Evolutionary conservation across 2,888 invertebrate species (phyloP), one percentile per base, ranked within the genome.

Genomic region (Ommatoiulus sabulosus): DNA sequence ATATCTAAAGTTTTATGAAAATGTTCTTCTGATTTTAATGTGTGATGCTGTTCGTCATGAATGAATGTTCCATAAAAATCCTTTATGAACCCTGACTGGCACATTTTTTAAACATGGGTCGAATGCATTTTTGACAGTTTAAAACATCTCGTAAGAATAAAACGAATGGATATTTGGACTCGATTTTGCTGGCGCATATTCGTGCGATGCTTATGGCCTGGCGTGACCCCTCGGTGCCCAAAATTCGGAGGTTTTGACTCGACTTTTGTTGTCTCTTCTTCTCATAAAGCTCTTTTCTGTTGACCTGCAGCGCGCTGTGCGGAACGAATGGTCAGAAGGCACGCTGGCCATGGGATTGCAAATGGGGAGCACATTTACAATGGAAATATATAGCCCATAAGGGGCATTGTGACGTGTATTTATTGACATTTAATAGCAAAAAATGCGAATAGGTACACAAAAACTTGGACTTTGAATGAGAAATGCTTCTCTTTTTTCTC

Each of bases 241-340:
- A 63, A 17, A n/a, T 20, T 20, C 6, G 20, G 63, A 20, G 63
- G 17, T 63, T 63, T 63, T 63, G 63, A 63, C 63, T 20, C 20
- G 20, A 63, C 63, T 63, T 35, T 63, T 20, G n/a, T 63, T n/a
- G 63, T 4, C 63, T n/a, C 4, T 63, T 63, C 63, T 20, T 63
- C 63, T 20, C 63, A 63, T 63, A 63, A n/a, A 20, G 20, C 63
- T 20, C 20, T 63, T 63, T 63, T 63, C 48, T 63, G 63, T 20
- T 63, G 63, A 63, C 63, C 63, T 63, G 63, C 20, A 20, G 20
- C 63, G n/a, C 63, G 63, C n/a, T 63, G 20, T 63, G 63, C 63
- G 63, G 63, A 63, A 63, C 63, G 63, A 63, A 63, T 63, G 63
- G 63, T 63, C 63, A 63, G n/a, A 63, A 63, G 63, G 63, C 63